Base-by-base conservation (phyloP, 2,888 invertebrate species). In the Apotomis capreana region DNA sequence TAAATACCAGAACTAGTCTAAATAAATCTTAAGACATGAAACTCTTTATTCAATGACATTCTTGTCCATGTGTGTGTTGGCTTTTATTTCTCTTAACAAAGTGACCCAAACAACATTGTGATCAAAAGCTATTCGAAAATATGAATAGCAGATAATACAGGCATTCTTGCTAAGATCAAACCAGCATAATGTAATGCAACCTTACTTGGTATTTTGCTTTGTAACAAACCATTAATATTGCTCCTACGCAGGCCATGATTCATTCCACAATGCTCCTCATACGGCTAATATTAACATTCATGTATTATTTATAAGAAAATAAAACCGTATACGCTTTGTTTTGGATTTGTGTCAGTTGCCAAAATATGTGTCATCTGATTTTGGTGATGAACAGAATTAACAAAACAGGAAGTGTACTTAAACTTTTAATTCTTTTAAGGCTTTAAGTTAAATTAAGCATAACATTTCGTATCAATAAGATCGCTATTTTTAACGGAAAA, bases 211-310 rank as follows among this genome's bases (percentile, higher is more conserved):
- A 57, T 70, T 62, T 64, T 63, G 63, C 63, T 64, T 64, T 52
- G 69, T 51, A 67, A 67, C 36, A 68, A 12, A 13, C 67, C 71
- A 71, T 71, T 71, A 68, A 68, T 68, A 62, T 44, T 60, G 71
- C 71, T 60, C 70, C 71, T 71, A 71, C 71, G 71, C 71, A 67
- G 57, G 63, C 57, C 71, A 61, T 71, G 71, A 71, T 78, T 78
- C 79, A 81, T 78, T 79, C 80, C 77, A 75, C 79, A 76, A 77
- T 83, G 79, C 69, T 69, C 88, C 89, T 72, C 79, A 87, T 83
- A 86, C 76, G 88, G 89, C 71, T 75, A 79, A 85, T 87, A 89
- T 88, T 89, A 89, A 83, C 82, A 83, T 87, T 68, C 62, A 67
- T 65, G 64, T 64, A 70, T 71, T 62, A 71, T 71, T 71, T 71